These are phyloP conservation scores for Actenoides lindsayi DNA, from an alignment of 2,113 vertebrate species.

Conservation along the genomic window DNA sequence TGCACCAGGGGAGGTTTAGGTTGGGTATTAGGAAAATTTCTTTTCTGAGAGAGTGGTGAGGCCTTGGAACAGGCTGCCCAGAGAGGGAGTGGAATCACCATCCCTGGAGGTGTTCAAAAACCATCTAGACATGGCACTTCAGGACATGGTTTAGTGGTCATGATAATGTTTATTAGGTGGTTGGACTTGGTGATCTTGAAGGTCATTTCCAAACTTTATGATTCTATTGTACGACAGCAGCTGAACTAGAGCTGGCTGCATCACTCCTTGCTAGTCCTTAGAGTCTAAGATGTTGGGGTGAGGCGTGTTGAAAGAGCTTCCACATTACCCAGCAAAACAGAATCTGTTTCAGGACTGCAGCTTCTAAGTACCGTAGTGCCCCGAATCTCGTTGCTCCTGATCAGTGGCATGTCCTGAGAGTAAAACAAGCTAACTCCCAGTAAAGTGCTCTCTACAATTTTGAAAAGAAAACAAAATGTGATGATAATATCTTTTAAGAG, in stretches of 20 bases:
- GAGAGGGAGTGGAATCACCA: too few relatives aligned
- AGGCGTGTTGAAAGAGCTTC: background rate
- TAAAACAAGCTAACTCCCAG: background rate
- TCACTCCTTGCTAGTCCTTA: background rate
- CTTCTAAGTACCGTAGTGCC: background rate
- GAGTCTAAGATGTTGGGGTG: background rate
- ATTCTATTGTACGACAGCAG: background rate
- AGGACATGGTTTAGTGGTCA: too few relatives aligned
- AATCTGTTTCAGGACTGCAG: background rate
- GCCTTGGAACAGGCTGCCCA: too few relatives aligned
- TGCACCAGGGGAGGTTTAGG: too few relatives aligned
- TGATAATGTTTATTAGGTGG: too few relatives aligned
- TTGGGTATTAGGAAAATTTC: too few relatives aligned
- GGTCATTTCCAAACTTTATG: too few relatives aligned
- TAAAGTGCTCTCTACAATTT: background rate
- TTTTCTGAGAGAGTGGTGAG: too few relatives aligned
- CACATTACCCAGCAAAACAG: background rate
- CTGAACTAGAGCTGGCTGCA: background rate
- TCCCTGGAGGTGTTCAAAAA: too few relatives aligned
- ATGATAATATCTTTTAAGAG: background rate
- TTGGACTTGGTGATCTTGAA: too few relatives aligned
- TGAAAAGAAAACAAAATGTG: background rate
- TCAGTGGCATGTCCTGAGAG: background rate
- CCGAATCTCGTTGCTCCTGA: background rate
- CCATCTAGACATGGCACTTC: too few relatives aligned